phyloP scores from a whole-genome alignment of 2,888 invertebrate species.

The Philonicus albiceps region DNA sequence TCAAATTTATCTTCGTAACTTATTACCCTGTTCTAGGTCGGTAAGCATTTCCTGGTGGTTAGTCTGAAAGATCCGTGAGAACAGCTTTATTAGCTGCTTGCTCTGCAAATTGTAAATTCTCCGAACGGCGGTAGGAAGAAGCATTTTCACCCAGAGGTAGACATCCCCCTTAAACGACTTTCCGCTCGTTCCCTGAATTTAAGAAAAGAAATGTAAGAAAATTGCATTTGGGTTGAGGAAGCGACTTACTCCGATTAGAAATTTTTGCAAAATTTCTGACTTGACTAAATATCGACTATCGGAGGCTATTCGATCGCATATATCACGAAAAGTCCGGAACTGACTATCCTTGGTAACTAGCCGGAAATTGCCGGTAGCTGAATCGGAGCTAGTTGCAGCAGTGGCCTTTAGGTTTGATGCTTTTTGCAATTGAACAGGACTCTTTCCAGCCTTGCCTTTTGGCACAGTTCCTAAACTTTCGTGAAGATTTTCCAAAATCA shows the following conservation, averaged over 20 bases:
- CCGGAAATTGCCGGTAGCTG: not conserved
- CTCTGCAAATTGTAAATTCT: slow-evolving; percentile 91
- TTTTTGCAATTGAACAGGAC: not conserved
- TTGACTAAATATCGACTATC: slow-evolving; percentile 84
- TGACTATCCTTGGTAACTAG: slow-evolving; percentile 70
- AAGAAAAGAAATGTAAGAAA: slow-evolving; percentile 45
- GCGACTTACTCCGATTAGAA: slow-evolving; percentile 67
- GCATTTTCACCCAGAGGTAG: slow-evolving; percentile 79
- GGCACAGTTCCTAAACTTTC: not conserved
- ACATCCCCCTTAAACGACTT: slow-evolving; percentile 79
- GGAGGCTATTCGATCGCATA: slow-evolving; percentile 81
- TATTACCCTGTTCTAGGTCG: slow-evolving; percentile 77
- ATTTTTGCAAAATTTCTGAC: slow-evolving; percentile 74
- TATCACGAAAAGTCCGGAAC: slow-evolving; percentile 77
- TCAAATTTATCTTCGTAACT: not conserved
- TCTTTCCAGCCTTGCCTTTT: slow-evolving; percentile 7
- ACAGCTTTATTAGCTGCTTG: slow-evolving; percentile 88
- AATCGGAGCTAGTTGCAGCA: not conserved
- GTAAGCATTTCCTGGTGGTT: slow-evolving; percentile 83
- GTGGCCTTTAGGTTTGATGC: not conserved
- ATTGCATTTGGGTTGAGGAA: slow-evolving; percentile 28
- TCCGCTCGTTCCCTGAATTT: slow-evolving; percentile 64
- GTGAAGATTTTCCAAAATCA: slow-evolving; percentile 63
- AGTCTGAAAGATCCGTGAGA: slow-evolving; percentile 78
- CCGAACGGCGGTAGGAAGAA: slow-evolving; percentile 84